Conservation (phyloP, 2,113 vertebrate genomes). For the Ondatra zibethicus region DNA sequence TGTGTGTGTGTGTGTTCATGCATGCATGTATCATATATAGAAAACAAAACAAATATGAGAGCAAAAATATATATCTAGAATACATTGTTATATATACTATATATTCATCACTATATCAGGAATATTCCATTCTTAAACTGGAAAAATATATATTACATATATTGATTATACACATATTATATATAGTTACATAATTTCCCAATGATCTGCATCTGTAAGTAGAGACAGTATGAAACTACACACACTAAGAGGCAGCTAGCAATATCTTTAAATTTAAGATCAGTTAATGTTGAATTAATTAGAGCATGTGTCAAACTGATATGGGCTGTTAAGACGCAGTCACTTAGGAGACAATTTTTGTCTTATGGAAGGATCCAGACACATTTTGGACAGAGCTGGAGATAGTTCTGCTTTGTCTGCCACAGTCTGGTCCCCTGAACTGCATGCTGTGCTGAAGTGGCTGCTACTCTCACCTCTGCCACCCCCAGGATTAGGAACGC, state of each 20-base stretch:
- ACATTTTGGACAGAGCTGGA: not conserved
- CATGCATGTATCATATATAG: not conserved
- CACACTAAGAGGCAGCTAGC: not conserved
- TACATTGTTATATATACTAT: too few relatives aligned
- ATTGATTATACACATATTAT: not conserved
- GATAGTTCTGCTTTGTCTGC: not conserved
- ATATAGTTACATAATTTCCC: not conserved
- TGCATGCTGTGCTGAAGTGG: not conserved
- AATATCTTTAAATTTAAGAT: slow-evolving; percentile 15
- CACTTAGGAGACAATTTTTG: not conserved
- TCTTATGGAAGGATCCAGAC: not conserved
- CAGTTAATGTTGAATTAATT: not conserved
- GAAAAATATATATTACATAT: not conserved
- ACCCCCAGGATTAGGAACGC: not conserved
- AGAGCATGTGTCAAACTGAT: not conserved
- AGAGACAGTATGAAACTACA: not conserved
- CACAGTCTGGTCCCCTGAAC: not conserved
- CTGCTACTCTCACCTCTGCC: not conserved
- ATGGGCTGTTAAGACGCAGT: not conserved
- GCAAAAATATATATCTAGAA: not conserved
- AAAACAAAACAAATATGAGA: not conserved
- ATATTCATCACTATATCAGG: not conserved
- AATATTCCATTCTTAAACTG: not conserved
- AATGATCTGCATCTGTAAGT: not conserved
- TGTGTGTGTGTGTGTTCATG: not conserved